Evolutionary conservation across 2,888 invertebrate species (phyloP).

Genomic region (Eupithecia insigniata): DNA sequence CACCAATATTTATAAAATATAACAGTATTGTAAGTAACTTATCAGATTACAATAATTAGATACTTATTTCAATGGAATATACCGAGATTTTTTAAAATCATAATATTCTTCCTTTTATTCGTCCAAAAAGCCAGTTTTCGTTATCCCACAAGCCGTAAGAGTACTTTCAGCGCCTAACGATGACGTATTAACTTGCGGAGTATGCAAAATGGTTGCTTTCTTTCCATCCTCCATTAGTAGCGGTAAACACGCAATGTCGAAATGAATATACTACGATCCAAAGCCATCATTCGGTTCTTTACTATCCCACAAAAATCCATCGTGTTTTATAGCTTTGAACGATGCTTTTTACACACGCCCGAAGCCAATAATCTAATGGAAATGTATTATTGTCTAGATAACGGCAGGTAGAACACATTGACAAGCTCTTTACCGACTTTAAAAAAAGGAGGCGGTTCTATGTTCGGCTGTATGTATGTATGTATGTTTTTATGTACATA

Average conservation of each 20-base stretch:
- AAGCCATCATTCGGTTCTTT: neutral
- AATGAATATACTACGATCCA: neutral
- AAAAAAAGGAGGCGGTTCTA: too few relatives aligned
- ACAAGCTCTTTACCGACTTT: too few relatives aligned
- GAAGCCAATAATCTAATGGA: slow-evolving; percentile 27
- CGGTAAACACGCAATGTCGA: neutral
- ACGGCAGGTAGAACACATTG: neutral
- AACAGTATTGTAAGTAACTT: too few relatives aligned
- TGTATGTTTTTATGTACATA: too few relatives aligned
- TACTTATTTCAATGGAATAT: neutral
- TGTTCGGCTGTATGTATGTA: too few relatives aligned
- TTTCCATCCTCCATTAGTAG: neutral
- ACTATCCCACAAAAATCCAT: slow-evolving; percentile 16
- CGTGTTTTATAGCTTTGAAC: slow-evolving; percentile 26
- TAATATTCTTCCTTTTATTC: neutral
- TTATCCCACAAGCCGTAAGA: slow-evolving; percentile 11
- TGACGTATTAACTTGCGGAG: slow-evolving; percentile 19
- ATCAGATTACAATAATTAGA: too few relatives aligned
- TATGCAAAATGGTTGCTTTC: slow-evolving; percentile 9
- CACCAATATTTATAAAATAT: too few relatives aligned
- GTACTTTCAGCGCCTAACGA: slow-evolving; percentile 16
- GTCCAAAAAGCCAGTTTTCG: neutral
- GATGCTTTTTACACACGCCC: slow-evolving; percentile 24
- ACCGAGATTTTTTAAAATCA: neutral
- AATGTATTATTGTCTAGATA: slow-evolving; percentile 17